These are phyloP conservation scores for Caenorhabditis sp. DNA, from an alignment of 2,888 invertebrate species.

Conservation along the genomic window DNA sequence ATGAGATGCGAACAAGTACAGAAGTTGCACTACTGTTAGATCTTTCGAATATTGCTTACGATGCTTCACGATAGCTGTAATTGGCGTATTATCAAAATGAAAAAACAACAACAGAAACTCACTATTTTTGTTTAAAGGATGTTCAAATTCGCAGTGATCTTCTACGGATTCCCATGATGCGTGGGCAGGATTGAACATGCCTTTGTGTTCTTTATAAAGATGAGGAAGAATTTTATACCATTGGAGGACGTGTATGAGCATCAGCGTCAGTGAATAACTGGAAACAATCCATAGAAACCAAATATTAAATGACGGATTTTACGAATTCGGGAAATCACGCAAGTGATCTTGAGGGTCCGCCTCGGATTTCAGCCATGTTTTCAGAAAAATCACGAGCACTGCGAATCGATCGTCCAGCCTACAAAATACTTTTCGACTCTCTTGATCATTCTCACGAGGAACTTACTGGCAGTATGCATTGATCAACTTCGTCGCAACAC, in stretches of 20 bases:
- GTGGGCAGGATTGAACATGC: neutral
- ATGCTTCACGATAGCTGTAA: constrained; percentile 24
- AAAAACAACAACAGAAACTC: neutral
- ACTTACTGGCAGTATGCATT: constrained; percentile 50
- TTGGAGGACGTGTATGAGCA: constrained; percentile 51
- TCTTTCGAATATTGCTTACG: neutral
- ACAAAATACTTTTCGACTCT: neutral
- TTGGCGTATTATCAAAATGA: neutral
- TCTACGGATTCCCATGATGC: constrained; percentile 9
- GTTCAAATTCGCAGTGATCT: neutral
- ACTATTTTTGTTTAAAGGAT: constrained; percentile 37
- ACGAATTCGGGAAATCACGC: constrained; percentile 42
- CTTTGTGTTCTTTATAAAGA: constrained; percentile 12
- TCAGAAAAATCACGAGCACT: constrained; percentile 28
- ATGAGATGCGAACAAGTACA: constrained; percentile 27
- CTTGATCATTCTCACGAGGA: neutral
- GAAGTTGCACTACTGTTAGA: constrained; percentile 16
- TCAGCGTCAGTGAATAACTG: constrained; percentile 24
- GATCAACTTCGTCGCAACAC: constrained; percentile 45
- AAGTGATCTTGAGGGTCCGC: constrained; percentile 7
- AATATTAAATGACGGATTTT: neutral
- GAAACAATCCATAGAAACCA: neutral
- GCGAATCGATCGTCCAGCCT: constrained; percentile 40
- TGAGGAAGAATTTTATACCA: constrained; percentile 39
- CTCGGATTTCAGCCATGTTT: constrained; percentile 42